Conservation (phyloP, 2,113 vertebrate genomes). For the Myiopsitta monachus region DNA sequence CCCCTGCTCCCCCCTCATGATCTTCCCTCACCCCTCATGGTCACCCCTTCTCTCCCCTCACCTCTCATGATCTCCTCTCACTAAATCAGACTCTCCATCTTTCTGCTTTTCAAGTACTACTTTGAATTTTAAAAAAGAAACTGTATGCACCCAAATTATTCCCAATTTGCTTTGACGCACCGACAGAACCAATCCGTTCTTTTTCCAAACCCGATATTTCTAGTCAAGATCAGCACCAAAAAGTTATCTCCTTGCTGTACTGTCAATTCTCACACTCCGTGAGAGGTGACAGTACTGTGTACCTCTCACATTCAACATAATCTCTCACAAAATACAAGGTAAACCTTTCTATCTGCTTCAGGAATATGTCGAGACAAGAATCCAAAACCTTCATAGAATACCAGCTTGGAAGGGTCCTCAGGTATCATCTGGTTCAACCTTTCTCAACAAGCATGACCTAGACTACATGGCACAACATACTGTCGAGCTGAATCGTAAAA, state of each 20-base stretch:
- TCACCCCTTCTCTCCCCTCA: not conserved
- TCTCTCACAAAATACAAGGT: not conserved
- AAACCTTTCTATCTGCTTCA: not conserved
- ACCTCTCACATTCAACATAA: not conserved
- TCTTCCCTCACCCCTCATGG: not conserved
- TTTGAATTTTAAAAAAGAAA: not conserved
- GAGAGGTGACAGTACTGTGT: not conserved
- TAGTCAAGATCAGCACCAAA: not conserved
- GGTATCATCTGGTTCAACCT: not conserved
- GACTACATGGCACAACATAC: not conserved
- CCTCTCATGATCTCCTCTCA: not conserved
- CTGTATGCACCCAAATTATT: not conserved
- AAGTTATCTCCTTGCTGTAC: not conserved
- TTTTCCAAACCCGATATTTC: not conserved
- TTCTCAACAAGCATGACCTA: not conserved
- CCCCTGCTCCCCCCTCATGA: no score
- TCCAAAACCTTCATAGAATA: not conserved
- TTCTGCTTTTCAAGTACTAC: not conserved
- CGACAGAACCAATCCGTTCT: not conserved
- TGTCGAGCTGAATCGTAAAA: not conserved
- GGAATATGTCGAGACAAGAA: not conserved
- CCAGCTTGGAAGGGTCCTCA: not conserved
- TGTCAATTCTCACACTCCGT: not conserved
- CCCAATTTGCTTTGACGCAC: not conserved
- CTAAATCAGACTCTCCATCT: accelerated